Evolutionary conservation across 2,113 vertebrate genomes (phyloP), one percentile per base, ranked within the genome.

Genomic region (Ophthalmolycus amberensis): DNA sequence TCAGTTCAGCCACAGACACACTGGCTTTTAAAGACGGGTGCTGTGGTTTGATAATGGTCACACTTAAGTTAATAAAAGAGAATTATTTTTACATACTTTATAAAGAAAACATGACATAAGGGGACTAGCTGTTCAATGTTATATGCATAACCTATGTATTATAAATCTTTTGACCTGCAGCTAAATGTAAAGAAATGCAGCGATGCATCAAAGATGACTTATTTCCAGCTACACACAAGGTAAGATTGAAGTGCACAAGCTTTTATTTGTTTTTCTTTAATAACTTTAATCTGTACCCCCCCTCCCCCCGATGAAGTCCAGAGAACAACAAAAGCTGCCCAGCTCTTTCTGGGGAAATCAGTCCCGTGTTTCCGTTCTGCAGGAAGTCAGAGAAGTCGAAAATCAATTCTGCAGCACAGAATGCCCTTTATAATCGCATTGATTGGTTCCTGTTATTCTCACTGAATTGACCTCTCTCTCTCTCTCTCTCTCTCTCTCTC

Each of bases 401-500:
- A 89, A 90, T 91, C 86, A 71, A 89, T 90, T 58, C 48, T 44
- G 68, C 68, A 42, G 71, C 80, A 86, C 63, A 84, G 72, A 86
- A 79, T 79, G 75, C 64, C 83, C 74, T 90, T 86, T 85, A 70
- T 81, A 60, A 85, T 84, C 5, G 1, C 71, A 90, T 85, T 86
- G 89, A 93, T 91, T 84, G 82, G 60, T 90, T 92, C 83, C 85
- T 89, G 87, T 83, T 81, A 37, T 88, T 84, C 80, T 40, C 67
- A 18, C 84, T 77, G 67, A 75, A 80, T 10, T 52, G 32, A 71
- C 65, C 71, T 81, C 37, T 82, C 12, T 70, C 52, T 68, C 9
- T 20, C 40, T 29, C 16, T 80, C 22, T 50, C 7, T 58, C 16
- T 72, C 25, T 80, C 25, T 42, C 5, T 63, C 16, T 72, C 25